These are phyloP conservation scores for Cephus runcator DNA, from an alignment of 2,888 invertebrate genomes.

Conservation along the genomic window DNA sequence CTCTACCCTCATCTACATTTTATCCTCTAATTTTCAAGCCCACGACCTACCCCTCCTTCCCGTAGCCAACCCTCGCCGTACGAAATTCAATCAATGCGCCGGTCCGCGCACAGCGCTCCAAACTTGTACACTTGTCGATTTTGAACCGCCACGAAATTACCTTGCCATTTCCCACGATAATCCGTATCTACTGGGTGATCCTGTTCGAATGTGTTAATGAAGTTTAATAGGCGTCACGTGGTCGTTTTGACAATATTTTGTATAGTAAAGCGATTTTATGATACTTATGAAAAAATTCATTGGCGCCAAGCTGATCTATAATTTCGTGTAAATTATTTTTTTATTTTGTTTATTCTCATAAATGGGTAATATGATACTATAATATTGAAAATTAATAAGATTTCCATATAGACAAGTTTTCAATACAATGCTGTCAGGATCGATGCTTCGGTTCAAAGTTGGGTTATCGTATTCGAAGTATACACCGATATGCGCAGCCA, in stretches of 20 bases:
- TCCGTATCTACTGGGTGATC: not conserved
- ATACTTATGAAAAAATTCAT: not conserved
- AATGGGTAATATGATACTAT: not conserved
- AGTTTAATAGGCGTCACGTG: not conserved
- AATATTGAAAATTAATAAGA: not conserved
- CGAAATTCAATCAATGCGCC: conserved; percentile 53
- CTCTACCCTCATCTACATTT: not conserved
- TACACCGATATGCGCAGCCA: not conserved
- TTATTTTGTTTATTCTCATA: not conserved
- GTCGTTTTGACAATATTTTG: not conserved
- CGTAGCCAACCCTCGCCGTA: conserved; percentile 26
- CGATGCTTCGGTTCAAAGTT: not conserved
- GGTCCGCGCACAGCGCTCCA: conserved; percentile 14
- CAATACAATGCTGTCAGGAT: not conserved
- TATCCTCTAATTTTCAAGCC: not conserved
- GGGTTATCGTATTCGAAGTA: not conserved
- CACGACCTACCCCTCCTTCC: conserved; percentile 21
- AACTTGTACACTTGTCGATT: conserved; percentile 18
- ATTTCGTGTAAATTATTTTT: not conserved
- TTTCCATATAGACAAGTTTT: not conserved
- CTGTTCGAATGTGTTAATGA: not conserved
- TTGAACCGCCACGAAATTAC: not conserved
- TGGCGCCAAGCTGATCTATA: not conserved
- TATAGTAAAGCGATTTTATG: not conserved
- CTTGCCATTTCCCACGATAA: not conserved